A percentile compares a stretch with the other conserved stretches of the same genome.
Conservation (phyloP, 2,888 invertebrate species). For the Acanthosepion esculentum region DNA sequence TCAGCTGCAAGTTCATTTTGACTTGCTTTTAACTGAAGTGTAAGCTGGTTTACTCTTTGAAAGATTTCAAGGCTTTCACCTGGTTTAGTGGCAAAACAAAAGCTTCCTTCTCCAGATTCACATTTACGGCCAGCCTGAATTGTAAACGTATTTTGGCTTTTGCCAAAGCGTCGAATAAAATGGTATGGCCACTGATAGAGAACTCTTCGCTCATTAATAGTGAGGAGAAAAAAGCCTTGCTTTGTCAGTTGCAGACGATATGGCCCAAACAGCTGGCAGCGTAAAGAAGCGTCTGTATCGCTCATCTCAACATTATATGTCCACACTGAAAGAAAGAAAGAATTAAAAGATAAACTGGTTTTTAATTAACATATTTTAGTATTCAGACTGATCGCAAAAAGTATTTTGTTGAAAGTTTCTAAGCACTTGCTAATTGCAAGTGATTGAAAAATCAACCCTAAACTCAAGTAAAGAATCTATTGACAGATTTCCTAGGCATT, state of each 20-base stretch:
- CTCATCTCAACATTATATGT: slow-evolving; percentile 24
- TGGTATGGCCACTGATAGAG: slow-evolving; percentile 46
- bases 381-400: not conserved
- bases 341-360: no score
- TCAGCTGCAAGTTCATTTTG: not conserved
- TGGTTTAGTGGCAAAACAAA: not conserved
- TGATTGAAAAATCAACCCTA: no score
- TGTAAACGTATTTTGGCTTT: not conserved
- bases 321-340: not conserved
- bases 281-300: not conserved
- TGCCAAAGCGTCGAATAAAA: slow-evolving; percentile 48
- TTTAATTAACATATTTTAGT: not conserved
- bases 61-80: not conserved
- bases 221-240: not conserved
- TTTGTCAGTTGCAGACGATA: not conserved
- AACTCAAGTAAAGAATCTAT: no score
- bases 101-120: slow-evolving; percentile 46
- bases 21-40: not conserved
- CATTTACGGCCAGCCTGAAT: slow-evolving; percentile 50
- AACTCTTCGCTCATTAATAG: not conserved
- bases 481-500: no score
- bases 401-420: no score
- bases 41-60: not conserved
- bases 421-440: no score
- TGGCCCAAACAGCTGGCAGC: not conserved